A percentile compares a stretch with the other conserved stretches of the same genome.
phyloP scores from a whole-genome alignment of 2,888 invertebrate species.

The Drosophila pseudotakahashii region DNA sequence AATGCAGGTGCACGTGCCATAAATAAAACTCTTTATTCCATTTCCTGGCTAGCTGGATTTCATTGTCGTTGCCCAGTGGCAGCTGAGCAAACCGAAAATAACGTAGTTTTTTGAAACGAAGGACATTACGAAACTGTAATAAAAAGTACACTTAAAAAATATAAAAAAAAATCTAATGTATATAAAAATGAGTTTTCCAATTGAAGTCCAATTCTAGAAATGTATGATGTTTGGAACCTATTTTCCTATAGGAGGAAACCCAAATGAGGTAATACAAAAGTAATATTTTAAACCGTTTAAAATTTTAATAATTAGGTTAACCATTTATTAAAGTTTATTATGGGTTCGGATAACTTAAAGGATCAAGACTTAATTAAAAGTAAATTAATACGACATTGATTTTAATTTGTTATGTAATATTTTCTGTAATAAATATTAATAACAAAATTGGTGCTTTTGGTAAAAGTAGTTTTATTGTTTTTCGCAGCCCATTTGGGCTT shows the following conservation, averaged over 20 bases:
- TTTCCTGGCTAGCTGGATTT: conserved; percentile 27
- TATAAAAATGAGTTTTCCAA: no score
- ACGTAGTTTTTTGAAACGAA: conserved; percentile 1
- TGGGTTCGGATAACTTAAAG: no score
- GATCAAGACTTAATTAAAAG: no score
- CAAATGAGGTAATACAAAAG: no score
- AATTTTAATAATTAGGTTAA: no score
- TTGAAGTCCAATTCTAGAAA: no score
- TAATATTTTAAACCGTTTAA: no score
- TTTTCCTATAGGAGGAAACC: no score
- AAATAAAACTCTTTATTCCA: conserved; percentile 71
- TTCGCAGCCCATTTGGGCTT: neutral
- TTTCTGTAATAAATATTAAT: neutral
- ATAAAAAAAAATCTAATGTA: no score
- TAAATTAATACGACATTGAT: no score
- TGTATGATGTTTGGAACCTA: no score
- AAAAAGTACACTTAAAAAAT: neutral
- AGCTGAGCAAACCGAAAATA: conserved; percentile 66
- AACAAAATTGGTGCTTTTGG: neutral
- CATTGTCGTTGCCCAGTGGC: conserved; percentile 47
- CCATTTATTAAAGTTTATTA: no score
- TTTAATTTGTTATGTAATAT: neutral
- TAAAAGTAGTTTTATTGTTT: neutral
- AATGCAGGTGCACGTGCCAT: conserved; percentile 60
- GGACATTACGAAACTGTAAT: neutral